Base-by-base conservation (phyloP, 2,113 vertebrate species). In the Brachyhypopomus occidentalis region DNA sequence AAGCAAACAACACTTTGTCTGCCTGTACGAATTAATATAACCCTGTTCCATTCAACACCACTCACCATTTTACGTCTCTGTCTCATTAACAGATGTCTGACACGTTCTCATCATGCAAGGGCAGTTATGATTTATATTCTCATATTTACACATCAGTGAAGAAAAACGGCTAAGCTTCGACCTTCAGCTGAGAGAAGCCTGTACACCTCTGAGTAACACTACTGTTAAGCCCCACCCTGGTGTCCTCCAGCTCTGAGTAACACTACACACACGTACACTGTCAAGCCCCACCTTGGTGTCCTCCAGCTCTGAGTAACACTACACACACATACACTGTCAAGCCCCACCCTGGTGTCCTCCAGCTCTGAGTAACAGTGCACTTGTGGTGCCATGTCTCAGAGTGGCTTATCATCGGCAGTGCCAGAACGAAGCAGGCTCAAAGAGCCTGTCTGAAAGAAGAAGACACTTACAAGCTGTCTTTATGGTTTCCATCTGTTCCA, bases 1-100 rank as follows among this genome's bases (percentile, higher is more conserved):
- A 77, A 87, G 77, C 9, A 20, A 81, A 74, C 16, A 84, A 84
- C 85, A 86, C 45, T 87, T 84, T 84, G 83, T 80, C 79, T 69
- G 52, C 19, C 6, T 45, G 30, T 17, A 76, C 69, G 76, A 73
- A 84, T 82, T 85, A 55, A 6, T 9, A n/a, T n/a, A n/a, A n/a
- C n/a, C 41, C 41, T 9, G 5, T 41, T 41, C 41, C 5, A 83
- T 87, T 84, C 77, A 36, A 56, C 59, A 41, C 48, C 55, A 72
- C 83, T 80, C 83, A 76, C 72, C 0, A n/a, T 70, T 84, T 77
- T 86, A 85, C 75, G 84, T 86, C 85, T 75, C 56, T 38, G 81
- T 84, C 86, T 86, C 74, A 87, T 16, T 58, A 56, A 74, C 25
- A n/a, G 12, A 11, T 52, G 45, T 52, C 12, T 52, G 45, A 14